Evolutionary conservation across 2,888 invertebrate genomes (phyloP).

Genomic region (Drosophila algonquin): DNA sequence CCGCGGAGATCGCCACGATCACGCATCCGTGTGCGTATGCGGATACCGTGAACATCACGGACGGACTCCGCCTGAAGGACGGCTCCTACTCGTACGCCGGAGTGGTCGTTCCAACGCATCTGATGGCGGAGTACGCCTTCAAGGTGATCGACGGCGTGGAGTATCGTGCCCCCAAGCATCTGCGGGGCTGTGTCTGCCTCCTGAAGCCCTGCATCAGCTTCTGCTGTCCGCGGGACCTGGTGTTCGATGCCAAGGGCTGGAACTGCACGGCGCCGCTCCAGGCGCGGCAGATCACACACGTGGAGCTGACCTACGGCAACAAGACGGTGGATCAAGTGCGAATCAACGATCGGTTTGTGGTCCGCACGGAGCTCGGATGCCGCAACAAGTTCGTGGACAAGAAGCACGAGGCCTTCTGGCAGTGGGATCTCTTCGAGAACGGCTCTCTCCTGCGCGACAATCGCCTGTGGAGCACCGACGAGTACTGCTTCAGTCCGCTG

Average conservation of each 20-base stretch:
- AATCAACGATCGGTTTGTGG: conserved; percentile 66
- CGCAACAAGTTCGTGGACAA: conserved; percentile 72
- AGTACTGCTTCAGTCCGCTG: conserved; percentile 75
- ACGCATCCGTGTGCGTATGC: conserved; percentile 74
- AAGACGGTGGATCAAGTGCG: conserved; percentile 51
- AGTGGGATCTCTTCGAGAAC: conserved; percentile 75
- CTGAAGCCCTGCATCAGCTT: conserved; percentile 82
- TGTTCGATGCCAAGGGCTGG: conserved; percentile 59
- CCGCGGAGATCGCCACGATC: conserved; percentile 24
- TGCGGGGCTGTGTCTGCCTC: conserved; percentile 81
- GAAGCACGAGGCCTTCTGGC: conserved; percentile 71
- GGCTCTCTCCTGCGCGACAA: conserved; percentile 61
- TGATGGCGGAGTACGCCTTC: conserved; percentile 74
- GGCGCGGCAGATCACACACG: conserved; percentile 56
- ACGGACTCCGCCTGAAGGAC: conserved; percentile 71
- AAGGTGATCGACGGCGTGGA: conserved; percentile 74
- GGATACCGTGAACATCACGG: conserved; percentile 80
- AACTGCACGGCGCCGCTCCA: conserved; percentile 60
- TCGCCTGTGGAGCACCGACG: conserved; percentile 69
- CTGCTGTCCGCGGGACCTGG: conserved; percentile 76
- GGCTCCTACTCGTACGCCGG: conserved; percentile 80
- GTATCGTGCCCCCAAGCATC: conserved; percentile 63
- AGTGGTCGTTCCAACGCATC: conserved; percentile 69
- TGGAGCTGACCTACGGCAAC: conserved; percentile 65
- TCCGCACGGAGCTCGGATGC: conserved; percentile 74